Evolutionary conservation across 2,888 invertebrate genomes (phyloP).

Genomic region (Lepidocyrtinus sp.): DNA sequence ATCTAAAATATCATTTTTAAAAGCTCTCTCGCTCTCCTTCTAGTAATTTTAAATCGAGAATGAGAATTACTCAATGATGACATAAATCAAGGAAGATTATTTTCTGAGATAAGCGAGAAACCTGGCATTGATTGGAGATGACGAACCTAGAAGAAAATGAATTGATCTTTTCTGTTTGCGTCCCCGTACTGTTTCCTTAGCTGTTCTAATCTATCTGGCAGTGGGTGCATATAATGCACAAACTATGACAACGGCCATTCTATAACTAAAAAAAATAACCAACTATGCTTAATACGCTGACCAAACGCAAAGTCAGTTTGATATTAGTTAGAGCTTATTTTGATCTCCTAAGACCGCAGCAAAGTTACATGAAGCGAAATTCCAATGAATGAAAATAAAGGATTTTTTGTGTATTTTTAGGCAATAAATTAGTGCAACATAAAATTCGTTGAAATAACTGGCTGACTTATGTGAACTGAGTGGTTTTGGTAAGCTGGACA

Average conservation of each 20-base stretch:
- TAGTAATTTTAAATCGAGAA: not conserved
- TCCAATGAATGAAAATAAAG: not conserved
- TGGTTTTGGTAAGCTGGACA: not conserved
- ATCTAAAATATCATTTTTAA: not conserved
- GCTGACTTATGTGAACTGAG: not conserved
- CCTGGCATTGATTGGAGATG: not conserved
- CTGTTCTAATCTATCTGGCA: not conserved
- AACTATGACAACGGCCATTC: not conserved
- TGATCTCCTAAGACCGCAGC: too few species aligned
- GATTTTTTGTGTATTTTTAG: not conserved
- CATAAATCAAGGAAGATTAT: not conserved
- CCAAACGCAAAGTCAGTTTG: not conserved
- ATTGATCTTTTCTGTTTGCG: not conserved
- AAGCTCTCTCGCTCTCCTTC: not conserved
- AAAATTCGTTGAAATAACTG: not conserved
- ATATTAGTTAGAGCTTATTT: not conserved
- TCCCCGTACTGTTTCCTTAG: not conserved
- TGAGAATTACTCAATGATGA: not conserved
- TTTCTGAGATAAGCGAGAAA: not conserved
- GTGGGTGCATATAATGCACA: not conserved
- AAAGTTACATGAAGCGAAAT: too few species aligned
- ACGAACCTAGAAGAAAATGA: not conserved
- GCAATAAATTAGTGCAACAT: slow-evolving; percentile 6
- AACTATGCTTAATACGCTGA: not conserved
- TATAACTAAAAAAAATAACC: not conserved